Percentiles rank a stretch among this genome's conserved stretches.
Conservation (phyloP, 2,797 vertebrate genomes). For the Hemitrygon akajei region DNA sequence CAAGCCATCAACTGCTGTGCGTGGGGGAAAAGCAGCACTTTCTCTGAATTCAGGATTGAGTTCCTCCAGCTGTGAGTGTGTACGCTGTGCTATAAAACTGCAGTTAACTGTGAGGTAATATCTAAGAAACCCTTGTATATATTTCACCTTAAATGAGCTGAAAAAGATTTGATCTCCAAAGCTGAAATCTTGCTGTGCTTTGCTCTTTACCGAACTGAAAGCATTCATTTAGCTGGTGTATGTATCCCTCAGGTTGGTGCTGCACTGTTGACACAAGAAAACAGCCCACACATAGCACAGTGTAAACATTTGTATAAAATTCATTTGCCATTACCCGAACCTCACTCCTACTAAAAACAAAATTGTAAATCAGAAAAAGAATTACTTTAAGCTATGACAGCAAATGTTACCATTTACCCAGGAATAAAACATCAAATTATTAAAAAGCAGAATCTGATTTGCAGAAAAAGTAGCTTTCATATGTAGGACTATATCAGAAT, state of each 20-base stretch:
- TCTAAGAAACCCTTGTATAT: constrained; percentile 21
- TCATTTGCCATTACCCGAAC: background rate
- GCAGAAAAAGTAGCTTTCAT: background rate
- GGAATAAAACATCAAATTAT: background rate
- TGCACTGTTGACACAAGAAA: constrained; percentile 10
- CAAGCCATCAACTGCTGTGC: background rate
- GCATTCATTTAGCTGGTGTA: constrained; percentile 27
- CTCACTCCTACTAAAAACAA: background rate
- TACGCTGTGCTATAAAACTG: background rate
- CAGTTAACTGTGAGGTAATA: background rate
- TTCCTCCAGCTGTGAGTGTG: background rate
- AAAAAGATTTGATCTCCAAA: constrained; percentile 1
- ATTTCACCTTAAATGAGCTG: constrained; percentile 18
- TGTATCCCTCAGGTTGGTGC: background rate
- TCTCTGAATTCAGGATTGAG: background rate
- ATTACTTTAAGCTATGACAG: background rate
- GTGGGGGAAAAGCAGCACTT: background rate
- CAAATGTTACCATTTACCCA: background rate
- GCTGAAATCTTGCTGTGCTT: constrained; percentile 10
- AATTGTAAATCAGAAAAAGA: background rate
- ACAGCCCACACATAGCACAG: constrained; percentile 23
- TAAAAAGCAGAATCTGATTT: background rate
- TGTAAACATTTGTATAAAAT: constrained; percentile 21
- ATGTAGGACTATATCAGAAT: background rate
- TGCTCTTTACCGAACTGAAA: constrained; percentile 25